Conservation (phyloP, 2,113 vertebrate genomes). For the Spilogale gracilis region DNA sequence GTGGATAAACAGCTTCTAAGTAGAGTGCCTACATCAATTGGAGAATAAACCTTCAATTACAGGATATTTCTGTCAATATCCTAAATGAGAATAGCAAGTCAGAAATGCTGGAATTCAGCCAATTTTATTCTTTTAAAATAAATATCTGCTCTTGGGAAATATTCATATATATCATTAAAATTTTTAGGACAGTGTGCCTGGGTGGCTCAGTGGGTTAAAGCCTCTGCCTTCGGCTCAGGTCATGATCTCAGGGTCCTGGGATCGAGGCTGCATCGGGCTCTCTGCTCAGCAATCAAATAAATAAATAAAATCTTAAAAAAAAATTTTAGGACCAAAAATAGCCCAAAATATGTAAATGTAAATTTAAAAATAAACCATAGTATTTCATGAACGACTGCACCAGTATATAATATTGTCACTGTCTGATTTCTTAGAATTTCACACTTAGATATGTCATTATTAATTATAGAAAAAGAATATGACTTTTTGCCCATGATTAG, state of each 20-base stretch:
- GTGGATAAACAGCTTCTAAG: conserved; percentile 58
- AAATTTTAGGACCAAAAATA: not conserved
- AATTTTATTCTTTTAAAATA: conserved; percentile 54
- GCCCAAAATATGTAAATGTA: not conserved
- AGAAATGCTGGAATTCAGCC: conserved; percentile 46
- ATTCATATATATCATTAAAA: conserved; percentile 39
- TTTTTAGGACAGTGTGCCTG: not conserved
- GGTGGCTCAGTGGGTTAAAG: too few relatives aligned
- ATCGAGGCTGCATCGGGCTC: too few relatives aligned
- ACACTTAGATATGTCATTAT: not conserved
- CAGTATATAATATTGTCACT: not conserved
- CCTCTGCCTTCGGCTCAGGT: too few relatives aligned
- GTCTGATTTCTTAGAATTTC: not conserved
- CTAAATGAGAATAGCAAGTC: conserved; percentile 32
- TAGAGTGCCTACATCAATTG: conserved; percentile 19
- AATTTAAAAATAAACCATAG: conserved; percentile 13
- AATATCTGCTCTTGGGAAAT: not conserved
- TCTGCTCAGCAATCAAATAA: too few relatives aligned
- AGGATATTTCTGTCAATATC: conserved; percentile 44
- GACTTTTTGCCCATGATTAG: not conserved
- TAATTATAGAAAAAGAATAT: conserved; percentile 14
- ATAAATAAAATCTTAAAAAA: too few relatives aligned
- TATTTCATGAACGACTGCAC: not conserved
- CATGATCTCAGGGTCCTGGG: too few relatives aligned
- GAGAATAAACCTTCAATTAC: conserved; percentile 51